phyloP scores from a whole-genome alignment of 2,113 vertebrate genomes.

The Hydrochoerus hydrochaeris region DNA sequence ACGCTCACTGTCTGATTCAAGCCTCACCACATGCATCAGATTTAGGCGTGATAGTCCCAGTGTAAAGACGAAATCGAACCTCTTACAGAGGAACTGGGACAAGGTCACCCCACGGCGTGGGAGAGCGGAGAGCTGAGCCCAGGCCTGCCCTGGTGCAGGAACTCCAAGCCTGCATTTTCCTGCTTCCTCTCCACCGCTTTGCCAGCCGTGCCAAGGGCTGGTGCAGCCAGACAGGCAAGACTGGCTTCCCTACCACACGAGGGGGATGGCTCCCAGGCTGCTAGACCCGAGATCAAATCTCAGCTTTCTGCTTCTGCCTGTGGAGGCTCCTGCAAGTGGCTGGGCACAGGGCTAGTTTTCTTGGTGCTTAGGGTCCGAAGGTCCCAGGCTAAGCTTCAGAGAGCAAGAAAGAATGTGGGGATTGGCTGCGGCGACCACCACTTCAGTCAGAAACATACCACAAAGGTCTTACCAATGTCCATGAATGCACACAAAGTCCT shows the following conservation, averaged over 20 bases:
- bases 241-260: rapidly evolving
- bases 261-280: neutral
- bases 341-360: neutral
- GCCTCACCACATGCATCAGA: neutral
- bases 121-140: neutral
- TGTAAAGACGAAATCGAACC: neutral
- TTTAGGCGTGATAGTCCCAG: rapidly evolving
- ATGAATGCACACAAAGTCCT: neutral
- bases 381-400: neutral
- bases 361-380: neutral
- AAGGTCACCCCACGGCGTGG: rapidly evolving
- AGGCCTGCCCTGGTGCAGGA: too few species aligned
- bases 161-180: neutral
- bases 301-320: neutral
- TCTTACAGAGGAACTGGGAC: neutral
- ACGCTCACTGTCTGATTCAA: neutral
- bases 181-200: neutral
- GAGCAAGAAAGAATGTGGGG: neutral
- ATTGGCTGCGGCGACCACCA: neutral
- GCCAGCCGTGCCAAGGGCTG: rapidly evolving
- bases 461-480: neutral
- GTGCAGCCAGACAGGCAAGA: neutral
- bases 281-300: neutral
- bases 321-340: neutral
- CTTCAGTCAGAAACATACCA: neutral